Conservation (phyloP, 2,888 invertebrate species). For the Tiliacea citrago region DNA sequence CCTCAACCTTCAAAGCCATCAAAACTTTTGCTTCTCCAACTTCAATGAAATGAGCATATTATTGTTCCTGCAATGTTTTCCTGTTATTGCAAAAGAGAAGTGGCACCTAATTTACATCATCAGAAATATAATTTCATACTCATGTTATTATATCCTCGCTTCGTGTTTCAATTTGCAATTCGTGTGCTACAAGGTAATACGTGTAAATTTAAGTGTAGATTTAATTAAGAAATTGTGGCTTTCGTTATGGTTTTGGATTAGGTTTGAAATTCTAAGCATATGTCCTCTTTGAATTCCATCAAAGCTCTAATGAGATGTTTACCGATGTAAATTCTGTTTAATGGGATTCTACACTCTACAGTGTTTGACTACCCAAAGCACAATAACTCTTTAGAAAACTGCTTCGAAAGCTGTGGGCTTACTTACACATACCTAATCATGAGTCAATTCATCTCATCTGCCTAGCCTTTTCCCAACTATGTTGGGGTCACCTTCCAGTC, state of each 20-base stretch:
- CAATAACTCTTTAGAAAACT: neutral
- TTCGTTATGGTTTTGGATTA: constrained; percentile 30
- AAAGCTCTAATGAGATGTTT: constrained; percentile 25
- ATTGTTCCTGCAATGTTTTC: constrained; percentile 19
- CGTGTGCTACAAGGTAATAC: constrained; percentile 19
- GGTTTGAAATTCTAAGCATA: constrained; percentile 17
- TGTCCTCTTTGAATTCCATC: neutral
- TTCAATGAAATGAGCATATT: constrained; percentile 15
- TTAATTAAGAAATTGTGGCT: constrained; percentile 44
- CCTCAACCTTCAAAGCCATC: constrained; percentile 4
- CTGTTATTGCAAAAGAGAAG: constrained; percentile 3
- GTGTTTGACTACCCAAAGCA: neutral
- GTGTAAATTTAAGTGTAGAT: constrained; percentile 54
- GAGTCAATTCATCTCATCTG: too few relatives aligned
- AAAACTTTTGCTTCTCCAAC: constrained; percentile 8
- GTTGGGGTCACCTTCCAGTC: too few relatives aligned
- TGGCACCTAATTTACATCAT: constrained; percentile 12
- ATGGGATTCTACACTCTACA: neutral
- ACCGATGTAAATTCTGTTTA: constrained; percentile 13
- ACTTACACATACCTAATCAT: too few relatives aligned
- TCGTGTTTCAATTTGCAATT: constrained; percentile 45
- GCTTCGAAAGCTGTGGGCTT: neutral
- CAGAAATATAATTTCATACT: constrained; percentile 24
- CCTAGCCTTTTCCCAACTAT: too few relatives aligned
- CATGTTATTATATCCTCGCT: constrained; percentile 23